These are phyloP conservation scores for Pedicia rivosa DNA, from an alignment of 2,888 invertebrate species.

Conservation along the genomic window DNA sequence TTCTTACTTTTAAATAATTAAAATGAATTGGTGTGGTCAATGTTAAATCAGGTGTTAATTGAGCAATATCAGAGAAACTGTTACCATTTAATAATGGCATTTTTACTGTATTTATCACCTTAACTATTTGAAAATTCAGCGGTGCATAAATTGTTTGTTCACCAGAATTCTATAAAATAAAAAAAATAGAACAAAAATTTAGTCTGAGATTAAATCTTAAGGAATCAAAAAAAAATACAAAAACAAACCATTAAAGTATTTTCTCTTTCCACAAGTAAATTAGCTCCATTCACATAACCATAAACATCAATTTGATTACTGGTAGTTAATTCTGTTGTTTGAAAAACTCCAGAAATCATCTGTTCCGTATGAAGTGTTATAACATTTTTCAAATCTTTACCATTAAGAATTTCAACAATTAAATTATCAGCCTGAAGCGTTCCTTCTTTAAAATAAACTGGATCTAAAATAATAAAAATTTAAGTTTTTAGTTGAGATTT, in stretches of 20 bases:
- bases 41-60: constrained; percentile 19
- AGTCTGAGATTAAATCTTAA: background rate
- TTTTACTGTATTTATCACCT: constrained; percentile 22
- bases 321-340: constrained; percentile 26
- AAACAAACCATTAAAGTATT: constrained; percentile 37
- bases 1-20: constrained; percentile 15
- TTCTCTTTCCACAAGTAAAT: constrained; percentile 29
- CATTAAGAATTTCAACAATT: constrained; percentile 30
- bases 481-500: background rate
- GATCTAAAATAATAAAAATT: constrained; percentile 24
- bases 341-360: constrained; percentile 24
- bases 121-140: constrained; percentile 26
- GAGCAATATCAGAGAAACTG: constrained; percentile 26
- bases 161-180: constrained; percentile 18
- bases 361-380: constrained; percentile 34
- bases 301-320: constrained; percentile 16
- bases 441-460: constrained; percentile 28
- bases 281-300: constrained; percentile 29
- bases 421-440: constrained; percentile 29
- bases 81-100: constrained; percentile 23
- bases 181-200: constrained; percentile 8
- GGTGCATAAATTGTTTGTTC: constrained; percentile 29
- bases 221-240: too few species aligned
- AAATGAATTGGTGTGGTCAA: constrained; percentile 23
- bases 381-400: constrained; percentile 28